These are phyloP conservation scores for Drymonia ruficornis DNA, from an alignment of 2,888 invertebrate species.

Conservation along the genomic window DNA sequence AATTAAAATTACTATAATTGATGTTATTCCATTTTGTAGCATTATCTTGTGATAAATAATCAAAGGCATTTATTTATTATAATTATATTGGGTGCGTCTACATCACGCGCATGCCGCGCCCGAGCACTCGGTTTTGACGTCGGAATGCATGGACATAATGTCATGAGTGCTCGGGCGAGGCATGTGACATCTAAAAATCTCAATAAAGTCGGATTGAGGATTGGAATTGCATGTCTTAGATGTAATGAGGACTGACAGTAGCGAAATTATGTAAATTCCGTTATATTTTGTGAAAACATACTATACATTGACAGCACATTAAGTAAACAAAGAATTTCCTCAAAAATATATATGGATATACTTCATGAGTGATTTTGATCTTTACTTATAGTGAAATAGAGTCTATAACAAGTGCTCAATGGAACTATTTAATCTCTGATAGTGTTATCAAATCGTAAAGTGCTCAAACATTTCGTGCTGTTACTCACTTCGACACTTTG, in stretches of 20 bases:
- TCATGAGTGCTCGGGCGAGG: too few species aligned
- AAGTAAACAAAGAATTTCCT: neutral
- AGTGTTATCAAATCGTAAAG: constrained; percentile 17
- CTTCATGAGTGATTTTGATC: constrained; percentile 6
- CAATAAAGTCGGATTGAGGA: too few species aligned
- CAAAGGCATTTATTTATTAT: neutral
- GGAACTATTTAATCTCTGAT: constrained; percentile 12
- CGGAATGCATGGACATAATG: too few species aligned
- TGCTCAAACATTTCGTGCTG: constrained; percentile 21
- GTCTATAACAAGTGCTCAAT: constrained; percentile 28
- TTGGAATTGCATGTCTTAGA: neutral
- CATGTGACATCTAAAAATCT: too few species aligned
- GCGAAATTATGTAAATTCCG: constrained; percentile 5
- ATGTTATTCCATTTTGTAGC: neutral
- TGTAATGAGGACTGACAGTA: constrained; percentile 17
- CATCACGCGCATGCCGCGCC: too few species aligned
- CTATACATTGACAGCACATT: neutral
- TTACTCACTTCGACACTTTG: constrained; percentile 16
- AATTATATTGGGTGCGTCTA: neutral
- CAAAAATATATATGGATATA: neutral
- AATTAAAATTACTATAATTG: too few species aligned
- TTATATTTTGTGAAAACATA: constrained; percentile 21
- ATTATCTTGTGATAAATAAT: neutral
- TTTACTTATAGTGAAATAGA: constrained; percentile 8
- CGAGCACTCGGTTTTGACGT: too few species aligned